Percentiles rank a stretch among this genome's conserved stretches.
phyloP scores from a whole-genome alignment of 2,797 vertebrate species.

The Acropternis orthonyx region DNA sequence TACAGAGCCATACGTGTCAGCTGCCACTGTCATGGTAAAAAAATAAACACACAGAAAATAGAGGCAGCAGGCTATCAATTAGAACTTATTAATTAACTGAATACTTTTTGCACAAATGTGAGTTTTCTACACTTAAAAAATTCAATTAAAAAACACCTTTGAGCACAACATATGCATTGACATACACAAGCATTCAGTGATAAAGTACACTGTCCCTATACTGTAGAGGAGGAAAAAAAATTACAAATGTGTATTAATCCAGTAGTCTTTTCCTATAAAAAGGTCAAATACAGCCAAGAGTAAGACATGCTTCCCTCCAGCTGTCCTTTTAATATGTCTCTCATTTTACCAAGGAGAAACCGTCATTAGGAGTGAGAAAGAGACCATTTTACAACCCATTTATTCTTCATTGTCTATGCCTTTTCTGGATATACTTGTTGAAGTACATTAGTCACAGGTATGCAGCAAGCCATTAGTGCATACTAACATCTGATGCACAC shows the following conservation, averaged over 20 bases:
- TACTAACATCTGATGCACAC: neutral
- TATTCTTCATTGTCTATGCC: neutral
- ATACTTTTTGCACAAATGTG: neutral
- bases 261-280: neutral
- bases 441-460: slow-evolving; percentile 46
- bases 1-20: neutral
- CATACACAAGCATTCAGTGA: neutral
- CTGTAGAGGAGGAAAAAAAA: neutral
- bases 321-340: neutral
- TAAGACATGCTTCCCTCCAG: neutral
- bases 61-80: neutral
- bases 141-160: neutral
- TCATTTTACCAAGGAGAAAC: neutral
- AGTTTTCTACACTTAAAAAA: neutral
- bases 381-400: slow-evolving; percentile 32
- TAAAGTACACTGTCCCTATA: neutral
- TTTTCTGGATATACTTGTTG: neutral
- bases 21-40: neutral
- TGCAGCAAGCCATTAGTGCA: neutral
- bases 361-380: neutral
- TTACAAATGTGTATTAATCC: neutral
- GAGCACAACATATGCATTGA: neutral
- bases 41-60: neutral
- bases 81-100: neutral
- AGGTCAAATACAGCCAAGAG: neutral